Conservation (phyloP, 2,888 invertebrate genomes). For the Julus scanicus region DNA sequence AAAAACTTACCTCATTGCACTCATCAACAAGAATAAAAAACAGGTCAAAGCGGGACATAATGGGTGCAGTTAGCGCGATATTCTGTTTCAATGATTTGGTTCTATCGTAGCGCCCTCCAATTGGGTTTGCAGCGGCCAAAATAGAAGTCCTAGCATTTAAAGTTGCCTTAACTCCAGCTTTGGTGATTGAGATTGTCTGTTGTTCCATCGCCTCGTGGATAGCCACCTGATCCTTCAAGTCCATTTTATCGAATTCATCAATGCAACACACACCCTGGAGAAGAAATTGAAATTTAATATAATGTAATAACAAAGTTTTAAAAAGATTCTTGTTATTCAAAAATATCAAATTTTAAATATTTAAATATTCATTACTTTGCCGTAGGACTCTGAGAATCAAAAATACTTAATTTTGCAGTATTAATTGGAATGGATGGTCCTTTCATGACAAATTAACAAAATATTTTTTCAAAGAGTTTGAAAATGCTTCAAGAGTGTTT, state of each 20-base stretch:
- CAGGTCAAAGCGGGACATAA: slow-evolving; percentile 94
- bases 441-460: no score
- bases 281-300: not conserved
- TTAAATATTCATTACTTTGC: no score
- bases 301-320: not conserved
- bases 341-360: no score
- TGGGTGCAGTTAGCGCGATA: slow-evolving; percentile 91
- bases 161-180: slow-evolving; percentile 77
- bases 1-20: slow-evolving; percentile 78
- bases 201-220: slow-evolving; percentile 99
- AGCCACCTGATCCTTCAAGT: slow-evolving; percentile 94
- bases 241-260: slow-evolving; percentile 99
- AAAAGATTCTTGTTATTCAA: no score
- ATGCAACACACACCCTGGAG: slow-evolving; percentile 89
- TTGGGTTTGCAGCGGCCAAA: slow-evolving; percentile 97
- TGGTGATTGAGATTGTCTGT: slow-evolving; percentile 96
- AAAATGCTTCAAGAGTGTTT: no score
- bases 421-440: no score
- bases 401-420: no score
- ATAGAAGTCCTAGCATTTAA: slow-evolving; percentile 98
- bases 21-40: slow-evolving; percentile 99
- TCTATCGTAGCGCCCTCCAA: slow-evolving; percentile 96
- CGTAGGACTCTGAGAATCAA: no score
- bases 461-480: no score
- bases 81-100: slow-evolving; percentile 94